phyloP scores from a whole-genome alignment of 1,140 invertebrate species.

The Brachionus rotundiformis region DNA sequence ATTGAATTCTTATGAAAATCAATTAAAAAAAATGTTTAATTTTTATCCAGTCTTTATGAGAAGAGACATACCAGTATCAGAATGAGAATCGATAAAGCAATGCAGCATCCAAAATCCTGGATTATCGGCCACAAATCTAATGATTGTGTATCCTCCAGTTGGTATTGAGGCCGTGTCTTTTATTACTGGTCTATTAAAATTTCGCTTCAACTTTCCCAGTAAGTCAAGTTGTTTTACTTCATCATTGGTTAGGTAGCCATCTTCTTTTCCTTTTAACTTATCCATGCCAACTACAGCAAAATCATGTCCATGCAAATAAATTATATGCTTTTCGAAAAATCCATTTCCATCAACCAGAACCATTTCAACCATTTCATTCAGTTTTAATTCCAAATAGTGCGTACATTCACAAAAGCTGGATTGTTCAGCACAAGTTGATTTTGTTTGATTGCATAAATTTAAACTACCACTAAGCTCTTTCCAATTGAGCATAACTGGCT shows the following conservation, averaged over 20 bases:
- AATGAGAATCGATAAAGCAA: conserved; percentile 59
- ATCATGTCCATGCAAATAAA: conserved; percentile 76
- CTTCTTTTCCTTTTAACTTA: conserved; percentile 42
- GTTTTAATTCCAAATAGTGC: conserved; percentile 69
- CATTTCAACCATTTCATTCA: conserved; percentile 70
- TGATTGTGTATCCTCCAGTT: conserved; percentile 70
- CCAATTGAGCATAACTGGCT: not conserved
- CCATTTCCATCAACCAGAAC: conserved; percentile 73
- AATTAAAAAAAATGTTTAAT: too few species aligned
- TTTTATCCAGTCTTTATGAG: conserved; percentile 55
- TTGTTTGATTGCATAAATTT: not conserved
- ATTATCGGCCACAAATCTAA: conserved; percentile 75
- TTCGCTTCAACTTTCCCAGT: conserved; percentile 65
- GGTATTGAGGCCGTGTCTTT: conserved; percentile 76
- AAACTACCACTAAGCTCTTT: not conserved
- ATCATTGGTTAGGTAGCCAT: not conserved
- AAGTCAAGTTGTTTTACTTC: not conserved
- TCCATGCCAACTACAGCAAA: conserved; percentile 72
- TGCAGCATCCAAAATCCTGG: conserved; percentile 68
- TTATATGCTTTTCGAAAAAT: conserved; percentile 68
- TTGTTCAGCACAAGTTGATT: not conserved
- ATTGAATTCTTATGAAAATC: too few species aligned
- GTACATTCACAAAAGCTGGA: conserved; percentile 71
- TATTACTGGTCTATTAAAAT: conserved; percentile 68
- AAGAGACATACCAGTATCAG: conserved; percentile 58